phyloP scores from a whole-genome alignment of 2,113 vertebrate genomes.

The Jacana jacana region DNA sequence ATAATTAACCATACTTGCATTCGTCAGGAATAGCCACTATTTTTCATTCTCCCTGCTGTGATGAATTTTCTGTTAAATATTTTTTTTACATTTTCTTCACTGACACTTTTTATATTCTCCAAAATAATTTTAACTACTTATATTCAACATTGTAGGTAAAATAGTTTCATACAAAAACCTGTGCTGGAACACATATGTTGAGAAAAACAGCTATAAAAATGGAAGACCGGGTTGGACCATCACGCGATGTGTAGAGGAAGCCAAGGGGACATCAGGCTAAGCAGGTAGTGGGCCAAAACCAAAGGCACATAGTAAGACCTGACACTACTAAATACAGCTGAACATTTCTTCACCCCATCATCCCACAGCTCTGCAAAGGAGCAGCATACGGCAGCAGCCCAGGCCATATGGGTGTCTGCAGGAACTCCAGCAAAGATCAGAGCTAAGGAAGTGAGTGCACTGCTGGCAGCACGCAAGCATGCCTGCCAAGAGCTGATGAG shows the following conservation, averaged over 20 bases:
- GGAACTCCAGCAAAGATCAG: neutral
- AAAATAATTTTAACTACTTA: neutral
- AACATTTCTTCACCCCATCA: neutral
- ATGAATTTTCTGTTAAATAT: neutral
- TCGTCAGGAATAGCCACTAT: neutral
- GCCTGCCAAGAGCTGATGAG: neutral
- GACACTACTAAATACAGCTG: neutral
- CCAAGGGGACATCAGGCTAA: neutral
- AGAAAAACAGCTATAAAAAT: neutral
- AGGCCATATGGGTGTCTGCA: neutral
- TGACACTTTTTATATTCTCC: neutral
- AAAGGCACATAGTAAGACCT: neutral
- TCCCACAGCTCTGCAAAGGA: neutral
- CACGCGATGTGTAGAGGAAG: fast-evolving
- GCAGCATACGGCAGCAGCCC: neutral
- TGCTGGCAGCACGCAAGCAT: fast-evolving
- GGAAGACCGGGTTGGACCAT: neutral
- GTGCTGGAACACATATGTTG: neutral
- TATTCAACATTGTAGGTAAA: neutral
- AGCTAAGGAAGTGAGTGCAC: fast-evolving
- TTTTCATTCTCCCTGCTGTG: neutral
- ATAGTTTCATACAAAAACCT: neutral
- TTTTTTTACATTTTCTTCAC: neutral
- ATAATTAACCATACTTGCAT: neutral
- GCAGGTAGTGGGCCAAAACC: neutral